Evolutionary conservation across 2,113 vertebrate species (phyloP).

Genomic region (Mionectes macconnelli): DNA sequence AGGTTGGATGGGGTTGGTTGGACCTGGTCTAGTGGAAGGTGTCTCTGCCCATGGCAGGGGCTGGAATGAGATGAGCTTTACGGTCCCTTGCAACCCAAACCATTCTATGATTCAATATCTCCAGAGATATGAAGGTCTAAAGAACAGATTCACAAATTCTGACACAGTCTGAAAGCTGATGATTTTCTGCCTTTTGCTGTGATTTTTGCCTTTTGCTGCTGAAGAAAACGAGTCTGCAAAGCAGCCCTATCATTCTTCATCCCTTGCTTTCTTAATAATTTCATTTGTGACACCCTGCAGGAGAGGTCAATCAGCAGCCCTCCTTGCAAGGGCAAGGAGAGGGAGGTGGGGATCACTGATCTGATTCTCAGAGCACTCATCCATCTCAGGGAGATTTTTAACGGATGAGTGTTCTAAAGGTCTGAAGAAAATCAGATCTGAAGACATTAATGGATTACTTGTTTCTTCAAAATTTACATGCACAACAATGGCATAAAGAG

Average conservation of each 20-base stretch:
- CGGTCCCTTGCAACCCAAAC: background rate
- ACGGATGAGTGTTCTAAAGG: background rate
- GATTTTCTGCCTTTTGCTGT: background rate
- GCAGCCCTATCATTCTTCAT: background rate
- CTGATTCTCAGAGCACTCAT: background rate
- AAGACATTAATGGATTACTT: background rate
- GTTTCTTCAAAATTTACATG: background rate
- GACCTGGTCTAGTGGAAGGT: background rate
- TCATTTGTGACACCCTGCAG: background rate
- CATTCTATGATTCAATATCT: background rate
- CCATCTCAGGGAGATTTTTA: constrained; percentile 1
- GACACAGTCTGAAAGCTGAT: background rate
- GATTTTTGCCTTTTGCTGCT: background rate
- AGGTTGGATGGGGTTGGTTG: background rate
- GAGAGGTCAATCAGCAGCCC: background rate
- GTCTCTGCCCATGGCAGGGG: background rate
- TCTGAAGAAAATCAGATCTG: constrained; percentile 15
- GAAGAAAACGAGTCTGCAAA: background rate
- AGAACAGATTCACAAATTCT: background rate
- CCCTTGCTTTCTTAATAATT: background rate
- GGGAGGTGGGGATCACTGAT: background rate
- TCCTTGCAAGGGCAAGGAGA: background rate
- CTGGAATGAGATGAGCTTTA: background rate
- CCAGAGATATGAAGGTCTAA: background rate
- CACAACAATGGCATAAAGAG: background rate